phyloP scores from a whole-genome alignment of 1,140 invertebrate genomes.

The Musca domestica region DNA sequence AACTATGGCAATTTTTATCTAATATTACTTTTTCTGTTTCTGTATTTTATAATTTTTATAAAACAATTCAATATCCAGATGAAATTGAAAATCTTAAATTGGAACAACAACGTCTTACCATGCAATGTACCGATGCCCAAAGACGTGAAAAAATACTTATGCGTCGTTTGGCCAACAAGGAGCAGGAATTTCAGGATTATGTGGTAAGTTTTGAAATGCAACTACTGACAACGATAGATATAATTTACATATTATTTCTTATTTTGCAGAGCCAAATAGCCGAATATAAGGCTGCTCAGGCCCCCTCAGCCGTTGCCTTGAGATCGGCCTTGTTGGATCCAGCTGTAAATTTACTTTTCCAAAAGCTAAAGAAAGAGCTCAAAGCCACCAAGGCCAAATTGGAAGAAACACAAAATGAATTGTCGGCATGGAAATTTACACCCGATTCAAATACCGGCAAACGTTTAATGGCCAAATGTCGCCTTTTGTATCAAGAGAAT shows the following conservation, averaged over 20 bases:
- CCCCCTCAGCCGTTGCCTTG: slow-evolving; percentile 72
- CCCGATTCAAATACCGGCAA: slow-evolving; percentile 98
- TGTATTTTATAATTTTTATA: background rate
- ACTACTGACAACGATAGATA: background rate
- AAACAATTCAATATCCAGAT: slow-evolving; percentile 59
- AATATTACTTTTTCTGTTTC: background rate
- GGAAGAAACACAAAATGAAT: slow-evolving; percentile 96
- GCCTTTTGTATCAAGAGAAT: slow-evolving; percentile 96
- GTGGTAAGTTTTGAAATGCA: slow-evolving; percentile 65
- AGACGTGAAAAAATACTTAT: slow-evolving; percentile 89
- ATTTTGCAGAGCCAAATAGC: slow-evolving; percentile 80
- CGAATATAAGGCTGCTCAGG: slow-evolving; percentile 82
- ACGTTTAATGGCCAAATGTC: slow-evolving; percentile 95
- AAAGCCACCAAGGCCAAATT: slow-evolving; percentile 84
- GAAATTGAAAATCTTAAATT: slow-evolving; percentile 73
- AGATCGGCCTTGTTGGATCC: slow-evolving; percentile 88
- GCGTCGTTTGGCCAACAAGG: slow-evolving; percentile 86
- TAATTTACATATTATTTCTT: slow-evolving; percentile 7
- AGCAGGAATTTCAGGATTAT: slow-evolving; percentile 95
- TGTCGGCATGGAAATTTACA: slow-evolving; percentile 98
- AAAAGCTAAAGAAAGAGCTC: slow-evolving; percentile 88
- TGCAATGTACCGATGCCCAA: slow-evolving; percentile 79
- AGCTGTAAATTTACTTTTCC: slow-evolving; percentile 91
- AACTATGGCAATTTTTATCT: slow-evolving; percentile 4
- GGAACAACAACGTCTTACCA: slow-evolving; percentile 77